Conservation (phyloP, 2,888 invertebrate genomes). For the Chorisops tibialis region DNA sequence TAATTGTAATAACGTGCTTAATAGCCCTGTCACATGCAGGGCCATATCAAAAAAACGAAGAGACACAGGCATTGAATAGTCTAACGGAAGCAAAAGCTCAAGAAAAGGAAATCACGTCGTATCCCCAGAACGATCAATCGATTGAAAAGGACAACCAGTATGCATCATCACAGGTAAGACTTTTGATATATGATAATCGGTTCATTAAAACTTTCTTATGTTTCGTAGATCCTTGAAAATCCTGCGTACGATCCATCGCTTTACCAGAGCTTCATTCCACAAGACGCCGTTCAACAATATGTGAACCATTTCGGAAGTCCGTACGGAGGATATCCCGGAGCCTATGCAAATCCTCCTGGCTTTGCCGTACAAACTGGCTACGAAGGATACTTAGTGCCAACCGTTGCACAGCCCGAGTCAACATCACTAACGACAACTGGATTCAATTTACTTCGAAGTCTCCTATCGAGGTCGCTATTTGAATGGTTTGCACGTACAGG, state of each 20-base stretch:
- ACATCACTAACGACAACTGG: conserved; percentile 26
- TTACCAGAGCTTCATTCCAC: conserved; percentile 43
- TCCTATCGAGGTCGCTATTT: conserved; percentile 43
- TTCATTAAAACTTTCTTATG: neutral
- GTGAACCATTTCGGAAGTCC: conserved; percentile 44
- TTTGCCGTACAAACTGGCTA: conserved; percentile 51
- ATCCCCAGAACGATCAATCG: conserved; percentile 1
- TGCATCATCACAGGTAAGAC: conserved; percentile 26
- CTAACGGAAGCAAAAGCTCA: neutral
- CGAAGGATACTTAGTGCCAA: conserved; percentile 52
- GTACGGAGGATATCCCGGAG: conserved; percentile 23
- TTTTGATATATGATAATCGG: neutral
- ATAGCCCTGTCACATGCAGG: conserved; percentile 4
- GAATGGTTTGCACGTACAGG: conserved; percentile 51
- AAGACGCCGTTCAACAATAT: conserved; percentile 49
- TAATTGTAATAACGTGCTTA: neutral
- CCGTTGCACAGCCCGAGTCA: conserved; percentile 34
- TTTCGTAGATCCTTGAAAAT: conserved; percentile 36
- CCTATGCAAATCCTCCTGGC: conserved; percentile 38
- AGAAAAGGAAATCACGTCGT: neutral
- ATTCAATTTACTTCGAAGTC: conserved; percentile 36
- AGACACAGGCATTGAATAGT: neutral
- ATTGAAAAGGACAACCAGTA: conserved; percentile 28
- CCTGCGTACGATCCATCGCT: conserved; percentile 42
- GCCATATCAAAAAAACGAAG: neutral